Base-by-base conservation (phyloP, 2,113 vertebrate species). In the Phrynocephalus versicolor region DNA sequence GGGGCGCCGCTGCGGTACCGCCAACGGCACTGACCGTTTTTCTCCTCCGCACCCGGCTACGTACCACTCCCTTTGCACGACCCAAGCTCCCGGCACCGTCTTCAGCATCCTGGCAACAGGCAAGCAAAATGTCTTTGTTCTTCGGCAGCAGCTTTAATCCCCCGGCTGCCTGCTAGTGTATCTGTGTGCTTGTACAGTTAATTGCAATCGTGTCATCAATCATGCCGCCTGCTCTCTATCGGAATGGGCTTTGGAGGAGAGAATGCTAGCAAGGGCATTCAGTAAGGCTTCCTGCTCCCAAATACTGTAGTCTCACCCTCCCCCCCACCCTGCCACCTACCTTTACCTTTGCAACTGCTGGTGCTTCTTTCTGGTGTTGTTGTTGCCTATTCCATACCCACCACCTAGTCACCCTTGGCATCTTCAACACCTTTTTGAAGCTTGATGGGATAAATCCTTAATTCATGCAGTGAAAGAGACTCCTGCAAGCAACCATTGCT, bases 91-190 rank as follows among this genome's bases (percentile, higher is more conserved):
- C 7, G 21, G 55, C 41, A 25, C 39, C 39, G 27, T 25, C 8
- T 70, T 45, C 64, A 51, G 45, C 45, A 69, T 76, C 51, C 19
- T 70, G 39, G 86, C n/a, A 51, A 57, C 30, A 2, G 23, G 27
- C 65, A 55, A 79, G 86, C 57, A 33, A 7, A 25, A 18, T 23
- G 75, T 19, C 81, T 83, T 87, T 87, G 86, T 87, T 83, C 60
- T 72, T 51, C 70, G 51, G n/a, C 33, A 39, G 21, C 9, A 51
- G 51, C 58, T 33, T 41, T 45, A 3, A 51, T 19, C 55, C 27
- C 51, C 64, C 58, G 45, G 18, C 62, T 70, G 71, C 60, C 10
- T 0, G 33, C 18, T 19, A 10, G 16, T 35, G 39, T 35, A n/a
- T 67, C 51, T 30, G 77, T 45, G 16, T 15, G 16, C 16, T 65